Evolutionary conservation across 2,113 vertebrate genomes (phyloP), one percentile per base, ranked within the genome.

Genomic region (Cololabis saira): DNA sequence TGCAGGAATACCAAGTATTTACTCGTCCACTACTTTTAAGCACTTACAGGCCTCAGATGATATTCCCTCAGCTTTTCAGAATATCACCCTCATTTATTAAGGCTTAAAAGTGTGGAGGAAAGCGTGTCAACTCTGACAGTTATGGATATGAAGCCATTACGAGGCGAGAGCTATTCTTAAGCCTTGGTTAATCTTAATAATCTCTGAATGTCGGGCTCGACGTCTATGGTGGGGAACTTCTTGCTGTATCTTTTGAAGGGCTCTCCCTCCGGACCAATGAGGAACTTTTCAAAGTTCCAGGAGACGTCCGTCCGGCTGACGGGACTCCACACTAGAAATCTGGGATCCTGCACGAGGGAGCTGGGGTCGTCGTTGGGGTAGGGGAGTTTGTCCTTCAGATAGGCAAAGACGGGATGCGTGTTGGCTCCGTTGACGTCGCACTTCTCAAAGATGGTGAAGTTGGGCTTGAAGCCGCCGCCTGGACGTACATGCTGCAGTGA

Each of bases 251-350:
- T 94, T 0, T 95, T 96, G 82, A 99, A 98, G 0, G 98, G 96
- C 67, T 99, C 97, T 24, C 98, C 98, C 42, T 99, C 97, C 0
- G 98, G 97, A 3, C 95, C 97, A 8, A 99, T 91, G 43, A 99
- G 92, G 90, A 99, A 99, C 75, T 99, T 99, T 91, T 99, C 98
- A 56, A 99, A 99, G 90, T 99, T 99, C 97, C 98, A 99, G 44
- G 97, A 92, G 89, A 99, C 67, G 19, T 99, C 98, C 0, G 90
- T 93, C 57, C 98, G 93, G 61, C 79, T 87, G 75, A 99, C 87
- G 0, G 98, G 98, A 75, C 93, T 97, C 98, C 98, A 99, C 17
- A 93, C 83, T 60, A 99, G 78, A 68, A 93, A 94, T 65, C 93
- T 95, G 57, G 97, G 95, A 10, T 99, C 95, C 0, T 89, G 69